Evolutionary conservation across 1,140 invertebrate species (phyloP), one percentile per base, ranked within the genome.

Genomic region (Bradysia coprophila): DNA sequence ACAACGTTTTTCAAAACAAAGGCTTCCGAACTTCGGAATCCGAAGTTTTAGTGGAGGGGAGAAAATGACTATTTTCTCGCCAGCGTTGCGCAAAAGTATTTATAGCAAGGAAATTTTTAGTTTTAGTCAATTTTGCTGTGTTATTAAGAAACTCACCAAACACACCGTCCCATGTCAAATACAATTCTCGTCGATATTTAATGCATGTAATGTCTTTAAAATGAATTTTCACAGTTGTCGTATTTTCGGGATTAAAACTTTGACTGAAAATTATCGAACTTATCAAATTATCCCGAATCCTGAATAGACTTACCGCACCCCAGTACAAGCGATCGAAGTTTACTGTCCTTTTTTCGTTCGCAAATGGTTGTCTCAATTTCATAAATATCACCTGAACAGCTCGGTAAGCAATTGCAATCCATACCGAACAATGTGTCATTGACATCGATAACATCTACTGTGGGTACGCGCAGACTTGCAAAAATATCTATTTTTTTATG

Each of bases 341-440:
- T 28, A 13, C 13, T 13, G 6, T 28, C 24, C 13, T 6, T 6
- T 8, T 28, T 8, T 28, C 24, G 24, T 28, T 13, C 13, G 24
- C 6, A 6, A 8, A 28, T 8, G 13, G 6, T 28, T 28, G 24
- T 28, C 13, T 28, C 6, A 28, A 28, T 28, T 6, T 6, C 6
- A 28, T 28, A 28, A 28, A 28, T 13, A 6, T 28, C 24, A 33
- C 19, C 41, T 4, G 24, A 5, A 33, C 41, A 42, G 34, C 41
- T 33, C 1, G 56, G 53, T 6, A 57, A 44, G n/a, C 57, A 59
- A 5, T 45, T 40, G 21, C 56, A 59, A 20, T 48, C 21, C 5
- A 46, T 38, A 19, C 33, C 33, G 3, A 3, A 19, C 6, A 8
- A 43, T 19, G 21, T 38, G 45, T 38, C 38, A 6, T 38, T 32